A percentile compares a stretch with the other conserved stretches of the same genome.
Evolutionary conservation across 2,113 vertebrate species (phyloP).

Genomic region (Callithrix jacchus): DNA sequence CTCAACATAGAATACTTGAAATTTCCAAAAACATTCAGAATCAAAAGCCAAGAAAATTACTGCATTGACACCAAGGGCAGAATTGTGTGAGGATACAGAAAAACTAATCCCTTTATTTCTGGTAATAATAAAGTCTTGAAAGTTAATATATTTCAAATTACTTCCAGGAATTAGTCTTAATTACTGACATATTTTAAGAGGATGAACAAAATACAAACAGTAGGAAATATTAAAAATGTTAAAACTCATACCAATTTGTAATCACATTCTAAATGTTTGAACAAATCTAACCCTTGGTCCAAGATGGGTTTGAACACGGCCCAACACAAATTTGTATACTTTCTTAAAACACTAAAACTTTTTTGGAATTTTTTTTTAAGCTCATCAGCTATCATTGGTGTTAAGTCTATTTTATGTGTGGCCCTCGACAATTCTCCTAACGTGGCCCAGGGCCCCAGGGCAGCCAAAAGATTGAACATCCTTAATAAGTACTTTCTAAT

Average conservation of each 20-base stretch:
- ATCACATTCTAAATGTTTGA: not conserved
- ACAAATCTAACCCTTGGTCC: not conserved
- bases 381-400: too few species aligned
- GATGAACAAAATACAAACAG: not conserved
- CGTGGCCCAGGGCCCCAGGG: too few species aligned
- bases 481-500: not conserved
- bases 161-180: not conserved
- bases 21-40: constrained; percentile 4
- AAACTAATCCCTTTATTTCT: not conserved
- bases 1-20: not conserved
- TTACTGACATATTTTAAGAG: not conserved
- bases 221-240: not conserved
- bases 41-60: not conserved
- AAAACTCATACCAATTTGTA: not conserved
- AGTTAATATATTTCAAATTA: not conserved
- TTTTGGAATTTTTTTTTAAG: too few species aligned
- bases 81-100: not conserved
- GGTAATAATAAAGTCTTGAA: not conserved
- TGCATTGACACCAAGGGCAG: not conserved
- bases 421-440: too few species aligned
- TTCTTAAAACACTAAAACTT: too few species aligned
- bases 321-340: too few species aligned
- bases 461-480: too few species aligned
- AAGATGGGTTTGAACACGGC: too few species aligned
- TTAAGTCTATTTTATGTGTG: too few species aligned